Evolutionary conservation across 2,113 vertebrate genomes (phyloP).

Genomic region (Zeus faber): DNA sequence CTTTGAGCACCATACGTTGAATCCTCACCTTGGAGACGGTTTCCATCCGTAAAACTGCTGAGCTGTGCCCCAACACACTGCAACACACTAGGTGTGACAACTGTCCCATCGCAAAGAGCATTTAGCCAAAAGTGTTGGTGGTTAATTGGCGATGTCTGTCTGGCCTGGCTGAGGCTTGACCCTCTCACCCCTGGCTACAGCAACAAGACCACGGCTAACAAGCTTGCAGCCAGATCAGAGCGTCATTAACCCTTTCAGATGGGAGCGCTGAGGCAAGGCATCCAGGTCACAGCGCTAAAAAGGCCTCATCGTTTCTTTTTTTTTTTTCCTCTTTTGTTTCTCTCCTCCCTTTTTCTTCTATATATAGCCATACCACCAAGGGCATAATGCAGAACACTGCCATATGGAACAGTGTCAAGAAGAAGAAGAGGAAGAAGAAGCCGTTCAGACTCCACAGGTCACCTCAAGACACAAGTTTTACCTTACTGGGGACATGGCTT

Average conservation of each 20-base stretch:
- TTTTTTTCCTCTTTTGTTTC: constrained; percentile 30
- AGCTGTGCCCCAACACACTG: not conserved
- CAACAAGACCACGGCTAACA: too few relatives aligned
- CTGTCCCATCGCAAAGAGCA: constrained; percentile 21
- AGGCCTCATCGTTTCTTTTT: constrained; percentile 22
- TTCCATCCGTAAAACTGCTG: not conserved
- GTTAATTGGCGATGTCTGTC: constrained; percentile 35
- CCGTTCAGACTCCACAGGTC: too few relatives aligned
- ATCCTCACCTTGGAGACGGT: too few relatives aligned
- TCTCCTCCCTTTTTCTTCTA: constrained; percentile 23
- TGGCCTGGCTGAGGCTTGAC: constrained; percentile 9
- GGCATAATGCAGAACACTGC: constrained; percentile 26
- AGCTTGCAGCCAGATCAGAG: constrained; percentile 15
- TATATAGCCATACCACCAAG: constrained; percentile 53
- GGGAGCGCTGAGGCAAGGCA: not conserved
- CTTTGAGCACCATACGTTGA: too few relatives aligned
- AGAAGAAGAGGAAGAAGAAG: constrained; percentile 33
- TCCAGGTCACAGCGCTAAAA: constrained; percentile 10
- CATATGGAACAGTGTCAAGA: constrained; percentile 20
- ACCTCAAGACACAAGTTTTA: too few relatives aligned
- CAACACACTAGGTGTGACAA: constrained; percentile 1
- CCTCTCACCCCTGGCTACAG: constrained; percentile 1
- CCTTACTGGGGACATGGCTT: too few relatives aligned
- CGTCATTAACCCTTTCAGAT: constrained; percentile 35
- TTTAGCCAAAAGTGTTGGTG: constrained; percentile 34